phyloP scores from a whole-genome alignment of 2,888 invertebrate species.

The Anorthoa munda region DNA sequence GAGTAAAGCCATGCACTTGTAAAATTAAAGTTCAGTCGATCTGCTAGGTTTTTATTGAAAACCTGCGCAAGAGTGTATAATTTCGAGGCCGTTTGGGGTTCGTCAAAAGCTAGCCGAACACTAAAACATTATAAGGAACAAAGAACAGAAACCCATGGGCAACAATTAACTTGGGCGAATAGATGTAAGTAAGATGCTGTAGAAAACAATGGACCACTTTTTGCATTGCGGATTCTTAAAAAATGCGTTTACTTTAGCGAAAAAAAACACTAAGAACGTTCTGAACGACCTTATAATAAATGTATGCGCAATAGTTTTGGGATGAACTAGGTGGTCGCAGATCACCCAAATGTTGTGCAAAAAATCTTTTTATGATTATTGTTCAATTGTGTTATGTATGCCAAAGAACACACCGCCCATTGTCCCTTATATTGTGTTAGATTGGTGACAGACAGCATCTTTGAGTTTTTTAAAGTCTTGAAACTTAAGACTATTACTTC shows the following conservation, averaged over 20 bases:
- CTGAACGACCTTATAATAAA: conserved; percentile 70
- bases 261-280: conserved; percentile 69
- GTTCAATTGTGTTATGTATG: conserved; percentile 71
- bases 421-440: conserved; percentile 44
- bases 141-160: conserved; percentile 68
- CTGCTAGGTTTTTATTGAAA: conserved; percentile 29
- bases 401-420: conserved; percentile 74
- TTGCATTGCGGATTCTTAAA: conserved; percentile 81
- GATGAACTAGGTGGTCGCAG: conserved; percentile 77
- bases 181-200: conserved; percentile 71
- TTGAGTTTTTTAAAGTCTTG: conserved; percentile 27
- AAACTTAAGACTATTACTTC: conserved; percentile 32
- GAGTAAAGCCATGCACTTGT: conserved; percentile 11
- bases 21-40: conserved; percentile 31
- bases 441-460: conserved; percentile 58
- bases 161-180: conserved; percentile 80
- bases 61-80: conserved; percentile 16
- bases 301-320: conserved; percentile 66
- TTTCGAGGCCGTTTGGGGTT: conserved; percentile 29
- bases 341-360: conserved; percentile 72
- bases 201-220: conserved; percentile 78
- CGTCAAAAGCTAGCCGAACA: conserved; percentile 45
- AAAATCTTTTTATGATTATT: conserved; percentile 69
- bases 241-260: conserved; percentile 76
- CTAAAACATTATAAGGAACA: conserved; percentile 62